Percentiles rank a stretch among this genome's conserved stretches.
These are phyloP conservation scores for Ailurus styani DNA, from an alignment of 2,113 vertebrate species.

Conservation along the genomic window DNA sequence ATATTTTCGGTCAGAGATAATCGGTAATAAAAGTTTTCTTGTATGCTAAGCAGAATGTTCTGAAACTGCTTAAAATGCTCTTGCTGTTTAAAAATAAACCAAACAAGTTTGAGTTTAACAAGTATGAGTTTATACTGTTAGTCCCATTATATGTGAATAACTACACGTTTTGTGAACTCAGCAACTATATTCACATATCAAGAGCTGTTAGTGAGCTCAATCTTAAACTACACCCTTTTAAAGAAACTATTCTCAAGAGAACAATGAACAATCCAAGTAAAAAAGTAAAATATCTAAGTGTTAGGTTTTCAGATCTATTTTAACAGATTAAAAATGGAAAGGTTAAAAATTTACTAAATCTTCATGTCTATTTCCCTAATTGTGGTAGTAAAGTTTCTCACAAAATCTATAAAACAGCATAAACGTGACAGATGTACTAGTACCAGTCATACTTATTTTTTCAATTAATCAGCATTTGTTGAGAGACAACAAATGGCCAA, in stretches of 20 bases:
- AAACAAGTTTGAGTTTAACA: background rate
- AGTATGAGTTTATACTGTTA: background rate
- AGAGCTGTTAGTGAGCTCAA: background rate
- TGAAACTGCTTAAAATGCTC: slow-evolving; percentile 66
- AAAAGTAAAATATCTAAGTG: slow-evolving; percentile 3
- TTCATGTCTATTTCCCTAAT: slow-evolving; percentile 30
- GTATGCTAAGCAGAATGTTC: slow-evolving; percentile 51
- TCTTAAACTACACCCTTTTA: background rate
- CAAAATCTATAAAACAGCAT: slow-evolving; percentile 56
- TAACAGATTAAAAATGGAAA: slow-evolving; percentile 59
- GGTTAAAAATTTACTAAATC: slow-evolving; percentile 62
- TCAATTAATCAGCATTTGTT: background rate
- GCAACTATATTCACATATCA: background rate
- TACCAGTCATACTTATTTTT: slow-evolving; percentile 29
- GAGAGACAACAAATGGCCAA: slow-evolving; percentile 45
- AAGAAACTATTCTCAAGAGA: slow-evolving; percentile 34
- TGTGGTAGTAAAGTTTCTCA: slow-evolving; percentile 23
- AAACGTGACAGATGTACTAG: background rate
- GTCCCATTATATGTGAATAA: background rate
- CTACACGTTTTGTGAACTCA: slow-evolving; percentile 29
- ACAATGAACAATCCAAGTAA: slow-evolving; percentile 8
- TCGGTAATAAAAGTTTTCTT: slow-evolving; percentile 4
- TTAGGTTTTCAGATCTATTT: slow-evolving; percentile 43
- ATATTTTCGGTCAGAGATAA: background rate
- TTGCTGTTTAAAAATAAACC: slow-evolving; percentile 47